These are phyloP conservation scores for Psilopsiagon aurifrons DNA, from an alignment of 2,113 vertebrate genomes.

Conservation along the genomic window DNA sequence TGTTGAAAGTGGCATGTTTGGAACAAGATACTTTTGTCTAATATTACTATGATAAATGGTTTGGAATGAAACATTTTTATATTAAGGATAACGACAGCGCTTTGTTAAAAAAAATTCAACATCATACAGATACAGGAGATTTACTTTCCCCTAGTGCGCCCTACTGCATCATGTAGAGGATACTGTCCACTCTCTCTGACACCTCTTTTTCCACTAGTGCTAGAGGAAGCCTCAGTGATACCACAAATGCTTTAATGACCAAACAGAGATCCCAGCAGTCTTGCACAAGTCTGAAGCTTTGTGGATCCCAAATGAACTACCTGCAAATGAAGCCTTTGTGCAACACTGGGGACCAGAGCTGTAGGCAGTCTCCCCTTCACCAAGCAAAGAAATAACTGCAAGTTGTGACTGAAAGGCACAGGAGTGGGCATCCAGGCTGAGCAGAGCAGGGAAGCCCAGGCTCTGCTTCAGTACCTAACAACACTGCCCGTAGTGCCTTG, in stretches of 20 bases:
- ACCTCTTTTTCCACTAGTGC: background rate
- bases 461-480: background rate
- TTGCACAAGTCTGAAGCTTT: background rate
- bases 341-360: background rate
- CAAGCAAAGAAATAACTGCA: background rate
- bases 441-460: background rate
- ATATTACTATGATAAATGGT: slow-evolving; percentile 3
- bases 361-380: background rate
- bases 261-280: background rate
- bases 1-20: slow-evolving; percentile 41
- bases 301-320: background rate
- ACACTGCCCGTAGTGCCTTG: fast-evolving
- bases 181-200: background rate
- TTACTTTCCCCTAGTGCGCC: background rate
- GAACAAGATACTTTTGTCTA: slow-evolving; percentile 36
- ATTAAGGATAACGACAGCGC: background rate
- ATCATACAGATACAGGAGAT: background rate
- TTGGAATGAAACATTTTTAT: slow-evolving; percentile 44
- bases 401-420: background rate
- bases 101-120: background rate
- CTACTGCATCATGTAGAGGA: background rate
- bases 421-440: background rate
- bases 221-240: fast-evolving
- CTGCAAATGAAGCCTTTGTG: background rate
- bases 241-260: background rate